Evolutionary conservation across 2,113 vertebrate species (phyloP), one percentile per base, ranked within the genome.

Genomic region (Osmerus eperlanus): DNA sequence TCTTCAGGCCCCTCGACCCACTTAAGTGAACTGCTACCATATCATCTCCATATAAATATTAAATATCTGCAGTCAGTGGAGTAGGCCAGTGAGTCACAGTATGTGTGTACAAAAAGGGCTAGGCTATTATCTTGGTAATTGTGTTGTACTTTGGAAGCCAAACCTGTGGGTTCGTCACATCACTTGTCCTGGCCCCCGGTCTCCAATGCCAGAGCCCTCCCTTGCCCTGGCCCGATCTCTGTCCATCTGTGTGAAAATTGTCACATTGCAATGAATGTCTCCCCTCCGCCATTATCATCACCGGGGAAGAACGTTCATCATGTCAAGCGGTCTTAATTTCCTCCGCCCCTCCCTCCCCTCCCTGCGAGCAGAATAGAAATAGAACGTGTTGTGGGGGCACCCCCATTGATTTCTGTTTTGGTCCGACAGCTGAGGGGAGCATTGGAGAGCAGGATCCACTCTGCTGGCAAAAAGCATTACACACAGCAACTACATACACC

Each of bases 401-500:
- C 65, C 54, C 25, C 23, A 65, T 76, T 41, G 67, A 70, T 77
- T 71, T 60, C 13, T 55, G 62, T 62, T 59, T 55, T 61, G 71
- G 29, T 64, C 64, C 29, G 63, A 55, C 55, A 72, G 18, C 67
- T 32, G 70, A 67, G 65, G 65, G 74, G 25, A 58, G 29, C 25
- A 47, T 16, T 23, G 32, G 21, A 47, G 19, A 60, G 19, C 72
- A 75, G 51, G 54, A 19, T 32, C 62, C 54, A 52, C 59, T 55
- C 72, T 70, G 69, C 58, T 64, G 78, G 69, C 67, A 64, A 53
- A 79, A 75, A 23, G 51, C 61, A 67, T 77, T 71, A 76, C 63
- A 70, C 75, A 69, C 65, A 61, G 68, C 76, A 80, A 81, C 72
- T 81, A 72, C 66, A 72, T 80, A 16, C 75, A 85, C 68, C 74